A percentile compares a stretch with the other conserved stretches of the same genome.
These are phyloP conservation scores for Trichomycterus rosablanca DNA, from an alignment of 2,113 vertebrate genomes.

Conservation along the genomic window DNA sequence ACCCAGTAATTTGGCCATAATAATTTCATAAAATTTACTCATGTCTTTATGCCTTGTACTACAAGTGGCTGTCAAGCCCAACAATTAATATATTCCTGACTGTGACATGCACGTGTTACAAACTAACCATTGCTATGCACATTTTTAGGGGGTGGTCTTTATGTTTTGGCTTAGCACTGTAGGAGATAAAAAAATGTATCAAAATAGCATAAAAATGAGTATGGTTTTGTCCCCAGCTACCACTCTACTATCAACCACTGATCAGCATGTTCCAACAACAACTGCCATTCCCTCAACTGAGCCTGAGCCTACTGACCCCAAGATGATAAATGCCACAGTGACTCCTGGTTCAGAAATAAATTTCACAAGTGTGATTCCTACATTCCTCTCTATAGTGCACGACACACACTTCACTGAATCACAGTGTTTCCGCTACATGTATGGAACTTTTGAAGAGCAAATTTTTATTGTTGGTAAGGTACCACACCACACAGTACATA, in stretches of 20 bases:
- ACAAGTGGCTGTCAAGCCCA: too few species aligned
- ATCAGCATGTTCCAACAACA: neutral
- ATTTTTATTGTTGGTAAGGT: conserved; percentile 76
- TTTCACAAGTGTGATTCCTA: conserved; percentile 3
- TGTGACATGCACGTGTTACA: too few species aligned
- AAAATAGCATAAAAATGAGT: neutral
- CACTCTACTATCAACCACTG: conserved; percentile 18
- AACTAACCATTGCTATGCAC: too few species aligned
- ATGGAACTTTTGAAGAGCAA: conserved; percentile 69
- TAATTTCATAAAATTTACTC: too few species aligned
- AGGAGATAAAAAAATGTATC: too few species aligned
- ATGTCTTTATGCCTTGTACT: too few species aligned
- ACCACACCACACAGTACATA: too few species aligned
- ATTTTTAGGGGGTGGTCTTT: too few species aligned
- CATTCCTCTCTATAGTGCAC: conserved; percentile 33
- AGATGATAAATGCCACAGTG: conserved; percentile 5
- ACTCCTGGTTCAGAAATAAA: conserved; percentile 1
- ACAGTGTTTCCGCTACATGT: conserved; percentile 74
- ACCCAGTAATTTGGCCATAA: too few species aligned
- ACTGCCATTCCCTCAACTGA: conserved; percentile 52
- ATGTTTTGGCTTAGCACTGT: too few species aligned
- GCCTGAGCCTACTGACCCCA: conserved; percentile 38
- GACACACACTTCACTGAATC: conserved; percentile 37
- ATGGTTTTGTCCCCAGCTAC: conserved; percentile 28
- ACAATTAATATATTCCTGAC: too few species aligned